These are phyloP conservation scores for Pachliopta kotzebuea DNA, from an alignment of 2,888 invertebrate species.

Conservation along the genomic window DNA sequence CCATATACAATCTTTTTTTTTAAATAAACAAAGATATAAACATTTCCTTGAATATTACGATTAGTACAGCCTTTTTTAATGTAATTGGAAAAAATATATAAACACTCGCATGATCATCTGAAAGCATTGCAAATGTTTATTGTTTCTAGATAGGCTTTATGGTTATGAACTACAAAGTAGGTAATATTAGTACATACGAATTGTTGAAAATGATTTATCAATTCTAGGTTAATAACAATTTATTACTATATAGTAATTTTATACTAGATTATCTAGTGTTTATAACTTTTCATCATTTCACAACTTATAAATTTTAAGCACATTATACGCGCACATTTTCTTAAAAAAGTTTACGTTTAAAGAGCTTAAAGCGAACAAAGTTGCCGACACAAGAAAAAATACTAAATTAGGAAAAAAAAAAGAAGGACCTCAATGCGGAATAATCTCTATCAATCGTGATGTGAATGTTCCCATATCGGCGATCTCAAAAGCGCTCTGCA, in stretches of 20 bases:
- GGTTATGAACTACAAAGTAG: not conserved
- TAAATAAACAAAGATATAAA: not conserved
- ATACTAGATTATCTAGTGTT: too few species aligned
- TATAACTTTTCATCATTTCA: too few species aligned
- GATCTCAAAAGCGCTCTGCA: conserved; percentile 34
- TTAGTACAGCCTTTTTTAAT: not conserved
- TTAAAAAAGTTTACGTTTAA: not conserved
- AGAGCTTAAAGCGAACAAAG: not conserved
- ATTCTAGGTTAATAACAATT: not conserved
- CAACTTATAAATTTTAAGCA: not conserved
- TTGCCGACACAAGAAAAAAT: conserved; percentile 6
- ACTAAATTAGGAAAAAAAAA: conserved; percentile 18
- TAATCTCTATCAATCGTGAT: conserved; percentile 30
- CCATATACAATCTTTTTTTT: conserved; percentile 2
- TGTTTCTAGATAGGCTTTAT: not conserved
- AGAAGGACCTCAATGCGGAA: conserved; percentile 1
- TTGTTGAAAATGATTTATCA: not conserved
- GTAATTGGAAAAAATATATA: not conserved
- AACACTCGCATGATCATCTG: not conserved
- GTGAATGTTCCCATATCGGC: conserved; percentile 34
- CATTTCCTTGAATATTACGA: not conserved
- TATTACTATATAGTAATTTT: not conserved
- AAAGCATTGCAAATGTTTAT: not conserved
- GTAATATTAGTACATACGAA: not conserved
- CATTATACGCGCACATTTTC: not conserved